Evolutionary conservation across 2,888 invertebrate genomes (phyloP), one percentile per base, ranked within the genome.

Genomic region (Thymelicus sylvestris): DNA sequence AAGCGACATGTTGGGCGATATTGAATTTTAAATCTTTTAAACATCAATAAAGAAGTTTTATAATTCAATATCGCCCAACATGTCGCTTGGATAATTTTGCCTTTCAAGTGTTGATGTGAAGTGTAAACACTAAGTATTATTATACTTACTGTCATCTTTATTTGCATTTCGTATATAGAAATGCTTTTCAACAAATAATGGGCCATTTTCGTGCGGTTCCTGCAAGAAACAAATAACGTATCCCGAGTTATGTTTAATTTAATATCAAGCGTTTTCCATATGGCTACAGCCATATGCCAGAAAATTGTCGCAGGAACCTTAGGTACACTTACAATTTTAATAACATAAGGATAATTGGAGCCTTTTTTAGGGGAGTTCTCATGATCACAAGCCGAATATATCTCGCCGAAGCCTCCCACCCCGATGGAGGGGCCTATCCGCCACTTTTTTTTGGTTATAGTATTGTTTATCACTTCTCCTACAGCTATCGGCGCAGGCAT

Each of bases 161-260:
- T 96, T 97, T 0, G 96, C 96, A 88, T 96, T 96, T 77, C 96
- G 95, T 87, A 96, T 95, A 83, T 97, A 99, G 87, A 98, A 98
- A 91, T 98, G 96, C 93, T 97, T 97, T 92, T 99, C 99, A 63
- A 98, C 97, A 94, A 98, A 99, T 0, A 99, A 90, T 0, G 99
- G 99, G 0, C 99, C 99, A 95, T 98, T 99, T 73, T 95, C 96
- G 86, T 96, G 96, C 10, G 98, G 98, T 92, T 99, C 98, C 97
- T 97, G 80, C 13, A 44, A 64, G 24, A 38, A n/a, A 48, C 19
- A n/a, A 57, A 15, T 8, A 12, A 57, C 4, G 2, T 55, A 24
- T 19, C 8, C 1, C 10, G 12, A 44, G 4, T 12, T 44, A 12
- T 44, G 44, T 2, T 44, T 44, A 1, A 44, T 10, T 44, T 44